phyloP scores from a whole-genome alignment of 2,888 invertebrate species.

The Sisyra nigra region DNA sequence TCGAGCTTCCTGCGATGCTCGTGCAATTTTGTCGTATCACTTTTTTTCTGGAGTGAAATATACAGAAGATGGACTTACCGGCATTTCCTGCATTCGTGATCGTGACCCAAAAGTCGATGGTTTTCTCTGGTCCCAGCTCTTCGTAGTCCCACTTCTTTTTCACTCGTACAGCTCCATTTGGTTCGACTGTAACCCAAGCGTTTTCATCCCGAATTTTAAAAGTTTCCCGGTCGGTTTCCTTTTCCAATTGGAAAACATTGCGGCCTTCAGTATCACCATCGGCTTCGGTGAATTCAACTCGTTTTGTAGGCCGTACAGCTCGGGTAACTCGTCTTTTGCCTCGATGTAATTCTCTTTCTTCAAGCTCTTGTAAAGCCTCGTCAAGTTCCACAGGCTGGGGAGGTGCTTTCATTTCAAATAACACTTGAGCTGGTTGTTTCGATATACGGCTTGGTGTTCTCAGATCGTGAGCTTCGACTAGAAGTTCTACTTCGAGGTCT shows the following conservation, averaged over 20 bases:
- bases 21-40: too few species aligned
- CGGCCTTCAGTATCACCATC: conserved; percentile 80
- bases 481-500: conserved; percentile 46
- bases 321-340: conserved; percentile 69
- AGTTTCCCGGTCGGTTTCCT: conserved; percentile 81
- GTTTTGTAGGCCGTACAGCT: conserved; percentile 86
- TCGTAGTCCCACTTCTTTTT: conserved; percentile 97
- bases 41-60: background rate
- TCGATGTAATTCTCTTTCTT: conserved; percentile 37
- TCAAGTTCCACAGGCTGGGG: conserved; percentile 36
- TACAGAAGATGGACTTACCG: conserved; percentile 43
- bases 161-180: conserved; percentile 80
- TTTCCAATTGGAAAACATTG: conserved; percentile 77
- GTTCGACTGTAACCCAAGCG: conserved; percentile 85
- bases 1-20: too few species aligned
- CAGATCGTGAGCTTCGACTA: conserved; percentile 71
- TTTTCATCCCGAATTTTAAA: conserved; percentile 89
- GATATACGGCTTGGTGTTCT: conserved; percentile 56
- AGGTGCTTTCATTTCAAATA: conserved; percentile 51
- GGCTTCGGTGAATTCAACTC: conserved; percentile 80
- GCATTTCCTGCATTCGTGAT: conserved; percentile 80
- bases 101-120: conserved; percentile 91
- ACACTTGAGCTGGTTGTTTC: conserved; percentile 53
- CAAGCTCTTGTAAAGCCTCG: conserved; percentile 27
- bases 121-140: conserved; percentile 84